Percentiles rank a stretch among this genome's conserved stretches.
Evolutionary conservation across 2,797 vertebrate species (phyloP).

Genomic region (Fundulus diaphanus): DNA sequence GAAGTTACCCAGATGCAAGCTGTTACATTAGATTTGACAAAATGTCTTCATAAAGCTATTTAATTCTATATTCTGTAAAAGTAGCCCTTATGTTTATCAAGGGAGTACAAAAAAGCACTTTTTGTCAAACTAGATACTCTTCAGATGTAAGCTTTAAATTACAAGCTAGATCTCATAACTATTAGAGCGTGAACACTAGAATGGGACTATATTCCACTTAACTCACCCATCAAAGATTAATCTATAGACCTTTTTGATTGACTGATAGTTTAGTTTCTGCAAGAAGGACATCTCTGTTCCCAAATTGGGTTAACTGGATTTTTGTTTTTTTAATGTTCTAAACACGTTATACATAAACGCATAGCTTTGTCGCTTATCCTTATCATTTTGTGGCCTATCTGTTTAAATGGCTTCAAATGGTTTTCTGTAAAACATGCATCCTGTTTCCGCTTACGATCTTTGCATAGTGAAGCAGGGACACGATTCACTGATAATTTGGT

Average conservation of each 20-base stretch:
- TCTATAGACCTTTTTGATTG: no score
- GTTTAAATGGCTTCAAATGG: not conserved
- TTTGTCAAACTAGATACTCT: not conserved
- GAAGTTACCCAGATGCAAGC: not conserved
- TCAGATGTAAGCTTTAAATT: not conserved
- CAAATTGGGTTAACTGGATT: not conserved
- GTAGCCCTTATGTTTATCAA: not conserved
- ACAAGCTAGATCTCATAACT: no score
- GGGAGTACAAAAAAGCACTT: not conserved
- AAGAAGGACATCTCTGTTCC: no score
- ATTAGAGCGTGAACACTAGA: no score
- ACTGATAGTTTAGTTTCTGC: not conserved
- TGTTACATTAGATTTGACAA: not conserved
- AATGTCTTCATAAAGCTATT: not conserved
- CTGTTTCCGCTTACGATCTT: not conserved
- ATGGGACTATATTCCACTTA: no score
- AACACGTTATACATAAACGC: not conserved
- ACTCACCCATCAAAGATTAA: no score
- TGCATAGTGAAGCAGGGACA: not conserved
- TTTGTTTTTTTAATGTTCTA: not conserved
- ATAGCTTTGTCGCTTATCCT: not conserved
- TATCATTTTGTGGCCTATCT: not conserved
- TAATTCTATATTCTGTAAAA: not conserved
- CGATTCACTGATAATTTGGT: not conserved
- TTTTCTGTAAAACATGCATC: not conserved